These are phyloP conservation scores for Ganaspis brasiliensis DNA, from an alignment of 2,888 invertebrate genomes.

Conservation along the genomic window DNA sequence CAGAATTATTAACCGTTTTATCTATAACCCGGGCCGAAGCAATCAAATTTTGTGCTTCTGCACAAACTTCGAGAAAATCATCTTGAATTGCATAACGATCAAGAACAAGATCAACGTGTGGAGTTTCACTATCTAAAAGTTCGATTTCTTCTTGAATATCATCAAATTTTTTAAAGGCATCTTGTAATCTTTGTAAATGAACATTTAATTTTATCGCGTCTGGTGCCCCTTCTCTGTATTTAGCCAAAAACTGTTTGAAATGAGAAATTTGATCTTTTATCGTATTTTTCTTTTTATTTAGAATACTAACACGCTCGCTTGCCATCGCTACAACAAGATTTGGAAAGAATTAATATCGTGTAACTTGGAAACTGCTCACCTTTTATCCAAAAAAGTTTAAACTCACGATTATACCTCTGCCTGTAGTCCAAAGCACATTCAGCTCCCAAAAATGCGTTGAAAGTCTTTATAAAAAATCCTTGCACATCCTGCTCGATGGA, in stretches of 20 bases:
- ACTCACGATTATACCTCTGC: too few relatives aligned
- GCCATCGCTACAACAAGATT: too few relatives aligned
- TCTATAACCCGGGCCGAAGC: neutral
- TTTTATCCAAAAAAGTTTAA: too few relatives aligned
- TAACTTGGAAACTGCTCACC: too few relatives aligned
- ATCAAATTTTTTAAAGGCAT: neutral
- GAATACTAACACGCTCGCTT: constrained; percentile 2
- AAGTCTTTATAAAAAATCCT: too few relatives aligned
- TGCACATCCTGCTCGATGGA: too few relatives aligned
- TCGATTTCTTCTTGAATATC: neutral
- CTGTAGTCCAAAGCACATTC: too few relatives aligned
- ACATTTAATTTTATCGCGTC: neutral
- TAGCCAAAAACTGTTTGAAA: neutral
- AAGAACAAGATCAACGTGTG: neutral
- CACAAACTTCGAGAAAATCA: neutral
- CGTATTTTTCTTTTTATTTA: constrained; percentile 15
- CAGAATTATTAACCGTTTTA: neutral
- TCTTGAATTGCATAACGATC: neutral
- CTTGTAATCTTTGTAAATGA: neutral
- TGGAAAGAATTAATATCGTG: too few relatives aligned
- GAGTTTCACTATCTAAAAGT: neutral
- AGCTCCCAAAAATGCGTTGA: too few relatives aligned
- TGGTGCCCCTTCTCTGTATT: neutral
- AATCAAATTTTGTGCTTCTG: neutral
- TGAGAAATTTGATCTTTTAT: neutral